A percentile compares a stretch with the other conserved stretches of the same genome.
Conservation (phyloP, 1,140 invertebrate genomes). For the Phortica variegata region DNA sequence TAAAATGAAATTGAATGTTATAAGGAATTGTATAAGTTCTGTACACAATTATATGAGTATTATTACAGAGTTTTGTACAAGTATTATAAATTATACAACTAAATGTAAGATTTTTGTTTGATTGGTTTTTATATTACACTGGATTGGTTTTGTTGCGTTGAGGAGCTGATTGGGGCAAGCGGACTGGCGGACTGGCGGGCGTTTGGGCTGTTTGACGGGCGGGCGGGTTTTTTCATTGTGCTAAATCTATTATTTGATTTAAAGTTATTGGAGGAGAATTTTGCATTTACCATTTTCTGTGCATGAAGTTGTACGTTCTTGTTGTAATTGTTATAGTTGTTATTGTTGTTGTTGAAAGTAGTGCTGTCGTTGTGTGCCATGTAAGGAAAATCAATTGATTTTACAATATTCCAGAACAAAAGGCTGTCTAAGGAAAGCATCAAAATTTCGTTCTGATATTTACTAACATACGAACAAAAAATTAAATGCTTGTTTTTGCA, state of each 20-base stretch:
- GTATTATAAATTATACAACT: slow-evolving; percentile 35
- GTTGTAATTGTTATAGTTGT: slow-evolving; percentile 14
- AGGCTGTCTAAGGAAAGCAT: slow-evolving; percentile 14
- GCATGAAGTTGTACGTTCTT: slow-evolving; percentile 5
- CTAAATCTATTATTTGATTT: slow-evolving; percentile 21
- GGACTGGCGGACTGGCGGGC: slow-evolving; percentile 3
- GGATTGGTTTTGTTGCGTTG: slow-evolving; percentile 6
- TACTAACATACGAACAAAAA: too few relatives aligned
- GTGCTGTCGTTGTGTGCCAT: slow-evolving; percentile 12
- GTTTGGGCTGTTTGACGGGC: slow-evolving; percentile 5
- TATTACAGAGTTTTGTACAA: slow-evolving; percentile 34
- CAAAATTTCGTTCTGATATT: slow-evolving; percentile 5
- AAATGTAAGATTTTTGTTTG: too few relatives aligned
- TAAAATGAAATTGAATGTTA: slow-evolving; percentile 20
- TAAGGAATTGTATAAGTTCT: slow-evolving; percentile 20
- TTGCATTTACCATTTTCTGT: slow-evolving; percentile 43
- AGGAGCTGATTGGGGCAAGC: slow-evolving; percentile 8
- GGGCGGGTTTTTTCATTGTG: slow-evolving; percentile 13
- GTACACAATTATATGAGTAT: slow-evolving; percentile 35
- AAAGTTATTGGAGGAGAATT: slow-evolving; percentile 26
- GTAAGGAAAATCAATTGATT: slow-evolving; percentile 25
- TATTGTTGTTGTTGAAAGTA: background rate
- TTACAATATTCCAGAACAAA: slow-evolving; percentile 18
- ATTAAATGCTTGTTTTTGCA: slow-evolving; percentile 30
- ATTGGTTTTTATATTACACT: slow-evolving; percentile 36